Conservation (phyloP, 1,140 invertebrate genomes). For the Hypsibius dujardini region DNA sequence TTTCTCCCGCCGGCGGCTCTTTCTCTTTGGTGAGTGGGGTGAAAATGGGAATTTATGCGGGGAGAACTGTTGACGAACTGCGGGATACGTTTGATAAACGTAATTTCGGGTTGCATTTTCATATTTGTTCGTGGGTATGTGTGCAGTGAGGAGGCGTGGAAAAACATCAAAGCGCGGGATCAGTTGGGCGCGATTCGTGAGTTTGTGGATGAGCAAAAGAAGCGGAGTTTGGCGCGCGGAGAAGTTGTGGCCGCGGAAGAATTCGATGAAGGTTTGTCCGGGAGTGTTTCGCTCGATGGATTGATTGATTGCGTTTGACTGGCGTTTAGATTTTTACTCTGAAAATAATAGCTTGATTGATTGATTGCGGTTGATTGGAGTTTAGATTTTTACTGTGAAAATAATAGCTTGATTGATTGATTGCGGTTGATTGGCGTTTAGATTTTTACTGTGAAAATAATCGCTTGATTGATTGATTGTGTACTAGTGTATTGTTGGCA, state of each 20-base stretch:
- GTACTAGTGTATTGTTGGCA: too few species aligned
- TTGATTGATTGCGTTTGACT: not conserved
- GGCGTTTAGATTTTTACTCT: not conserved
- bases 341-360: not conserved
- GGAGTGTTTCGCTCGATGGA: too few species aligned
- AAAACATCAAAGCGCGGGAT: conserved; percentile 57
- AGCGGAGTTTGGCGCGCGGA: not conserved
- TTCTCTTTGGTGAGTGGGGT: not conserved
- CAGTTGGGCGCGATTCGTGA: conserved; percentile 71
- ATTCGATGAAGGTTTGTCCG: conserved; percentile 14
- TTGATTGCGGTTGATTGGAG: too few species aligned
- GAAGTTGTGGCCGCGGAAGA: conserved; percentile 13
- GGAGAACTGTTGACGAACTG: too few species aligned
- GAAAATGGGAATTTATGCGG: too few species aligned
- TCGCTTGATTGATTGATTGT: too few species aligned
- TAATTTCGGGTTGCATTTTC: not conserved
- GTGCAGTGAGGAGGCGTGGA: conserved; percentile 54
- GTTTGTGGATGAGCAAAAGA: conserved; percentile 43
- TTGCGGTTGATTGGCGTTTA: too few species aligned
- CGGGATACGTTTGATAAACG: not conserved
- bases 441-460: too few species aligned
- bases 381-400: too few species aligned
- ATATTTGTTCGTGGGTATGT: conserved; percentile 21
- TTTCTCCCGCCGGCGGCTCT: not conserved
- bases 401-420: too few species aligned